Evolutionary conservation across 1,140 invertebrate species (phyloP).

Genomic region (Neuroterus valhalla): DNA sequence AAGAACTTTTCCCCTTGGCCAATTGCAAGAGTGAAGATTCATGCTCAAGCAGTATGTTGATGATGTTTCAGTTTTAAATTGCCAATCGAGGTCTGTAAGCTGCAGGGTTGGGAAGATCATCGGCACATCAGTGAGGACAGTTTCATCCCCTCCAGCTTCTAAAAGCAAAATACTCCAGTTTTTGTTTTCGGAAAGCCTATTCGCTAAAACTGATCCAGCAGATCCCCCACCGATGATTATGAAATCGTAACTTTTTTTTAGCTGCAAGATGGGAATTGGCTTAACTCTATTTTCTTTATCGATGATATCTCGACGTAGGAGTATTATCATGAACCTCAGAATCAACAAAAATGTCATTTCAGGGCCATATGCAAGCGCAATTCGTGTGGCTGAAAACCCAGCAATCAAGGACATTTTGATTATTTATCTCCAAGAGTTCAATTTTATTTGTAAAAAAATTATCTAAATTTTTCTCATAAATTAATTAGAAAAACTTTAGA

Average conservation of each 20-base stretch:
- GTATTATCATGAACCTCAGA: constrained; percentile 77
- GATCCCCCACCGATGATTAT: constrained; percentile 89
- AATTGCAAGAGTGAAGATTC: constrained; percentile 78
- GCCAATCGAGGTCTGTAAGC: constrained; percentile 85
- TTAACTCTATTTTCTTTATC: constrained; percentile 77
- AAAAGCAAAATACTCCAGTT: constrained; percentile 84
- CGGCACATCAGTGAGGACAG: constrained; percentile 84
- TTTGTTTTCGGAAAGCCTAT: constrained; percentile 82
- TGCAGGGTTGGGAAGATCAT: constrained; percentile 84
- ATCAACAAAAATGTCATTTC: constrained; percentile 78
- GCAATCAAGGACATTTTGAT: constrained; percentile 57
- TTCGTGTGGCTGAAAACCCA: constrained; percentile 45
- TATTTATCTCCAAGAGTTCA: neutral
- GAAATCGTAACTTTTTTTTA: constrained; percentile 82
- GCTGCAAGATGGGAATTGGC: constrained; percentile 69
- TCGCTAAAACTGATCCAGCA: constrained; percentile 87
- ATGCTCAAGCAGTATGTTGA: constrained; percentile 80
- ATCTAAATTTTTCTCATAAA: too few species aligned
- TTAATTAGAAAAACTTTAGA: too few species aligned
- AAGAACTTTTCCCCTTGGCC: constrained; percentile 85
- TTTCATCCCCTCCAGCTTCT: constrained; percentile 90
- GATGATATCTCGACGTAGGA: constrained; percentile 81
- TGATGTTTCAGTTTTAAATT: constrained; percentile 85
- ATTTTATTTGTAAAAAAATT: too few species aligned
- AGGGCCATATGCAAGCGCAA: constrained; percentile 73